Conservation (phyloP, 1,140 invertebrate genomes). For the Eulimnadia texana region DNA sequence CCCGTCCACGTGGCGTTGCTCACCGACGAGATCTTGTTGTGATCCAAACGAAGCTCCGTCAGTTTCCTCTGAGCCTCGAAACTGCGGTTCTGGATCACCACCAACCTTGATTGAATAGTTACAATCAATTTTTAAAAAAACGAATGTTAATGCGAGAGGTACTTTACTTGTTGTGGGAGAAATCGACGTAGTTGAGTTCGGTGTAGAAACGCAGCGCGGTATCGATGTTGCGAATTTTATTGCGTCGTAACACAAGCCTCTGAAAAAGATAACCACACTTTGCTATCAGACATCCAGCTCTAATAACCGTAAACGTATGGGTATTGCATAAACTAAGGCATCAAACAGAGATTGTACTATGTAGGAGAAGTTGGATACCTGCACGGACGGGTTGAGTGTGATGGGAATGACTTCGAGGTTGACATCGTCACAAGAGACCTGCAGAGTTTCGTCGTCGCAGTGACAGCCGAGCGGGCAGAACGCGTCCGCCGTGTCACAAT, state of each 20-base stretch:
- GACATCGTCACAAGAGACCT: constrained; percentile 69
- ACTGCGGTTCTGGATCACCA: constrained; percentile 53
- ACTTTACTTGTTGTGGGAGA: constrained; percentile 54
- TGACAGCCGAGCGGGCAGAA: constrained; percentile 61
- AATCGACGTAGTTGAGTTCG: constrained; percentile 62
- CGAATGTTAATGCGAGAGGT: constrained; percentile 28
- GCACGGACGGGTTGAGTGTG: constrained; percentile 74
- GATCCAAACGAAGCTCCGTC: constrained; percentile 61
- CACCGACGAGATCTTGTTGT: constrained; percentile 67
- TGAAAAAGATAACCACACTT: not conserved
- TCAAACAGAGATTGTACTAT: not conserved
- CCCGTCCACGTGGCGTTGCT: constrained; percentile 64
- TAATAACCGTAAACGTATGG: too few species aligned
- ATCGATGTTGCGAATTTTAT: constrained; percentile 69
- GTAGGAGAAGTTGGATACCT: constrained; percentile 24
- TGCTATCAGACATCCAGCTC: too few species aligned
- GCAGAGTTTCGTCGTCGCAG: constrained; percentile 74
- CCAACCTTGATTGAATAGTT: constrained; percentile 16
- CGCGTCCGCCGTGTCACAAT: constrained; percentile 23
- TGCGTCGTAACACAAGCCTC: constrained; percentile 62
- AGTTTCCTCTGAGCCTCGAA: constrained; percentile 65
- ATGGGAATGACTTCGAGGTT: constrained; percentile 78
- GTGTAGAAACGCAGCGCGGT: constrained; percentile 70
- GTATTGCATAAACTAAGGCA: not conserved
- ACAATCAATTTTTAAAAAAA: too few species aligned